These are phyloP conservation scores for Tinea semifulvella DNA, from an alignment of 2,888 invertebrate species.

Conservation along the genomic window DNA sequence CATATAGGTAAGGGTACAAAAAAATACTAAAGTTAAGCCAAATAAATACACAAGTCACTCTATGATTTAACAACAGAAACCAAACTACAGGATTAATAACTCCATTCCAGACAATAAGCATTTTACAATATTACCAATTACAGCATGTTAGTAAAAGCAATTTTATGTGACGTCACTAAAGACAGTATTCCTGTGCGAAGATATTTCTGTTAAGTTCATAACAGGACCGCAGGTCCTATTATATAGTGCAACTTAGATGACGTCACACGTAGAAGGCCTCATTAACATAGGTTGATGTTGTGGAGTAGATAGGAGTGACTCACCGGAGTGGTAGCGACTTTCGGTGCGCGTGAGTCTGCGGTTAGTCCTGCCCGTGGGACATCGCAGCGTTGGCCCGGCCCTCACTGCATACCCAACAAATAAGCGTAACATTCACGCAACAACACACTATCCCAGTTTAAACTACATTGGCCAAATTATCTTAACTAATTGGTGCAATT, in stretches of 20 bases:
- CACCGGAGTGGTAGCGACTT: slow-evolving; percentile 96
- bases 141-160: slow-evolving; percentile 5
- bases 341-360: slow-evolving; percentile 92
- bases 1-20: too few relatives aligned
- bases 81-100: slow-evolving; percentile 7
- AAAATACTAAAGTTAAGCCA: too few relatives aligned
- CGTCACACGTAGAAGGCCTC: slow-evolving; percentile 14
- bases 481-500: not conserved
- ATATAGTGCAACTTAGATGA: not conserved
- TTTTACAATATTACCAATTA: not conserved
- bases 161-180: not conserved
- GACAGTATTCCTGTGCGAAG: not conserved
- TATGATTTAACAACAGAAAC: not conserved
- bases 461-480: not conserved
- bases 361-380: slow-evolving; percentile 75
- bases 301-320: slow-evolving; percentile 43
- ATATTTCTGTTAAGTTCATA: not conserved
- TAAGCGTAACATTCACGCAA: slow-evolving; percentile 16
- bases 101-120: slow-evolving; percentile 5
- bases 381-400: slow-evolving; percentile 31
- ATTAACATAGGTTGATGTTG: slow-evolving; percentile 19
- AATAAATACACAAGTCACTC: not conserved
- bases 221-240: not conserved
- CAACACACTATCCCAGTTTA: not conserved
- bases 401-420: slow-evolving; percentile 66